phyloP scores from a whole-genome alignment of 1,140 invertebrate genomes.

The Aporrectodea caliginosa region DNA sequence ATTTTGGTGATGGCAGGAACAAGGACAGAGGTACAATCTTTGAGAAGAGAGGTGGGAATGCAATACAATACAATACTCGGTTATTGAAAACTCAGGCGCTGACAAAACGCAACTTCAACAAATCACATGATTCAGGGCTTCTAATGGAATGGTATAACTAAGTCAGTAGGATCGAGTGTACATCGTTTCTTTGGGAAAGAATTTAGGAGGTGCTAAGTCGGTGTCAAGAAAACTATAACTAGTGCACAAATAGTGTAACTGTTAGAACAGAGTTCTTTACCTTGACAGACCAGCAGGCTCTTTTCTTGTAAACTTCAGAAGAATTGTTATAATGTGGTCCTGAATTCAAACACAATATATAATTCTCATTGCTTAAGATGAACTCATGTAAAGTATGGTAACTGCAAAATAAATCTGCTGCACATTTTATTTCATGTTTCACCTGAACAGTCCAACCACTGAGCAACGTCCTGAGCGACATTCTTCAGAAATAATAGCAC shows the following conservation, averaged over 20 bases:
- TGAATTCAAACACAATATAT: constrained; percentile 56
- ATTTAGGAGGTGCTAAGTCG: no score
- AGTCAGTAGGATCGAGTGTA: no score
- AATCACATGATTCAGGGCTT: not conserved
- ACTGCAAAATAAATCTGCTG: not conserved
- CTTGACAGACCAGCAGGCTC: constrained; percentile 84
- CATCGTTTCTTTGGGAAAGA: no score
- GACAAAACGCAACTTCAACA: not conserved
- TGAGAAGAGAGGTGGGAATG: no score
- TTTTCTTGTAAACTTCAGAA: constrained; percentile 76
- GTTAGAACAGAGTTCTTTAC: constrained; percentile 35
- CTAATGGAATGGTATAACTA: not conserved
- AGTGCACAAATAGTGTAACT: not conserved
- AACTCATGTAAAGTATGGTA: not conserved
- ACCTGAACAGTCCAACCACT: no score
- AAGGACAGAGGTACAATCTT: no score
- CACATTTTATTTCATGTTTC: no score
- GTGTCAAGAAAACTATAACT: not conserved
- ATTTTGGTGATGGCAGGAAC: no score
- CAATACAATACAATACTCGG: no score
- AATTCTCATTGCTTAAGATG: constrained; percentile 3
- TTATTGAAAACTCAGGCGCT: no score
- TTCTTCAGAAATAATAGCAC: no score
- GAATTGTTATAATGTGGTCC: constrained; percentile 82
- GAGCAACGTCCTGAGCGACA: no score